Conservation (phyloP, 2,797 vertebrate genomes). For the Sciurus vulgaris region DNA sequence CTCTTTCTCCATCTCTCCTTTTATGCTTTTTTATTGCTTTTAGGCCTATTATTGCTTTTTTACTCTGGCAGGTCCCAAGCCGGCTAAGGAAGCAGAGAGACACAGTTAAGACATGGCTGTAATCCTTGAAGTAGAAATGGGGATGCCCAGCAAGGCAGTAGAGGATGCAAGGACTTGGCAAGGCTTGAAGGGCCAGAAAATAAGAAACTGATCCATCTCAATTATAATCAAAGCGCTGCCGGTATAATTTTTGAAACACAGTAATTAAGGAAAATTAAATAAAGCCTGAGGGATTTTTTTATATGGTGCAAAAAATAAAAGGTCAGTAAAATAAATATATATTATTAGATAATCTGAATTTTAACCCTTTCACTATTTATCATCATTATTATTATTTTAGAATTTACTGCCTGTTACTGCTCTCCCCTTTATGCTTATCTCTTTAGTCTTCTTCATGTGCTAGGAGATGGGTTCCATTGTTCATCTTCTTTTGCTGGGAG, state of each 20-base stretch:
- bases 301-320: constrained; percentile 51
- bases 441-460: not conserved
- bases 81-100: constrained; percentile 29
- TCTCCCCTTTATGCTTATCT: not conserved
- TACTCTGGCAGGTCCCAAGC: not conserved
- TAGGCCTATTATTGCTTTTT: not conserved
- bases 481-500: not conserved
- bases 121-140: not conserved
- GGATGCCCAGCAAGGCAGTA: too few relatives aligned
- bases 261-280: constrained; percentile 72
- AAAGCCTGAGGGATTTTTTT: constrained; percentile 53
- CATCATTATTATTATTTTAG: not conserved
- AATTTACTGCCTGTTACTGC: not conserved
- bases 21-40: not conserved
- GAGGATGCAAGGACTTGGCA: not conserved
- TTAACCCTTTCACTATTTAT: not conserved
- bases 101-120: not conserved
- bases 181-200: constrained; percentile 32
- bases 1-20: not conserved
- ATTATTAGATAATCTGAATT: constrained; percentile 50
- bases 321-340: constrained; percentile 34
- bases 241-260: constrained; percentile 49
- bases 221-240: not conserved
- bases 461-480: not conserved
- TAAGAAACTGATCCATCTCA: constrained; percentile 62